These are phyloP conservation scores for Aphelinus atriplicis DNA, from an alignment of 1,140 invertebrate genomes.

Conservation along the genomic window DNA sequence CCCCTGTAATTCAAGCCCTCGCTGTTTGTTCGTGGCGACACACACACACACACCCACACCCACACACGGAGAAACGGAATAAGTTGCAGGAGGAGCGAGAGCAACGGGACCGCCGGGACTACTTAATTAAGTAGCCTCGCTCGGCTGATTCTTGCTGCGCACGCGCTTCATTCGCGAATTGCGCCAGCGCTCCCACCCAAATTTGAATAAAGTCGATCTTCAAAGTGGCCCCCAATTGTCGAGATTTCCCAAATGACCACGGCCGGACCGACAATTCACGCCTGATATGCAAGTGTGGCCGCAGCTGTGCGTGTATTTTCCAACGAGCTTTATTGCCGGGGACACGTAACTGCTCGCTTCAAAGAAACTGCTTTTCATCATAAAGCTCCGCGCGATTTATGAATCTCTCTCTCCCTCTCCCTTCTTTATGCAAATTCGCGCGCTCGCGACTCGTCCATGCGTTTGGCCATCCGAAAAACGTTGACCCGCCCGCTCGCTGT, in stretches of 20 bases:
- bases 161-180: too few relatives aligned
- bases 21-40: too few relatives aligned
- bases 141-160: too few relatives aligned
- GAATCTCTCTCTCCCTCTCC: too few relatives aligned
- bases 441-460: too few relatives aligned
- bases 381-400: neutral
- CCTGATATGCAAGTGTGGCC: neutral
- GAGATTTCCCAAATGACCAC: constrained; percentile 38
- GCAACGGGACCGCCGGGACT: constrained; percentile 44
- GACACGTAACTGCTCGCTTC: neutral
- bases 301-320: constrained; percentile 8
- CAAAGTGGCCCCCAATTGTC: neutral
- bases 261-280: constrained; percentile 9
- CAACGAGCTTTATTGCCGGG: constrained; percentile 2
- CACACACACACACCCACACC: too few relatives aligned
- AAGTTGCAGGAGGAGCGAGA: neutral
- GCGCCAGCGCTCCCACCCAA: neutral
- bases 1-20: too few relatives aligned
- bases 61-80: too few relatives aligned
- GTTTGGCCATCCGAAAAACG: too few relatives aligned
- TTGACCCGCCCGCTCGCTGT: too few relatives aligned
- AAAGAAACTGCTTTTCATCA: neutral
- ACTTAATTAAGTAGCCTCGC: constrained; percentile 51
- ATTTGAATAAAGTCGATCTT: constrained; percentile 40
- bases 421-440: too few relatives aligned